Percentiles rank a stretch among this genome's conserved stretches.
These are phyloP conservation scores for Heliconius hewitsoni DNA, from an alignment of 1,140 invertebrate species.

Conservation along the genomic window DNA sequence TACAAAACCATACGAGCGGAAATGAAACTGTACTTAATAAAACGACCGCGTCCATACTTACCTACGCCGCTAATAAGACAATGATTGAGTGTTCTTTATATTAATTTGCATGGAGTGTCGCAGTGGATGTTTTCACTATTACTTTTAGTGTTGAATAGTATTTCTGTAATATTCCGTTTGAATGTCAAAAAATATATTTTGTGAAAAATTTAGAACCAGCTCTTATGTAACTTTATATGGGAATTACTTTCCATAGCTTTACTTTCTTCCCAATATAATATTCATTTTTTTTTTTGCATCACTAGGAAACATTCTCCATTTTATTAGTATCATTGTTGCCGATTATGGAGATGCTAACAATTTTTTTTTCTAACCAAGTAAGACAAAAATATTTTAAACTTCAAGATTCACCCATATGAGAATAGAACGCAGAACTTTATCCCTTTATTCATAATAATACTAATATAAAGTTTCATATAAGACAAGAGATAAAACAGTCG, in stretches of 20 bases:
- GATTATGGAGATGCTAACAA: too few species aligned
- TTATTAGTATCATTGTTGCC: too few species aligned
- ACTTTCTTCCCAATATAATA: background rate
- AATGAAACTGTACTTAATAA: constrained; percentile 48
- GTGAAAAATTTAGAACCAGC: background rate
- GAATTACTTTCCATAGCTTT: background rate
- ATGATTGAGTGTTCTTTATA: background rate
- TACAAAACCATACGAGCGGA: constrained; percentile 56
- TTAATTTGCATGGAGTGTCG: background rate
- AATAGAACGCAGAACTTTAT: too few species aligned
- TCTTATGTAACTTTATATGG: too few species aligned
- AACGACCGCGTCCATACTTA: background rate
- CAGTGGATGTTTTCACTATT: background rate
- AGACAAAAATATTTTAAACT: too few species aligned
- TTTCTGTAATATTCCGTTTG: background rate
- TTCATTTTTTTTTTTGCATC: too few species aligned
- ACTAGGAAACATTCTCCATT: background rate
- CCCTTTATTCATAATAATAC: too few species aligned
- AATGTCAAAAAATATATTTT: background rate
- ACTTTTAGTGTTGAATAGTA: background rate
- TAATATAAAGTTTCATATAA: background rate
- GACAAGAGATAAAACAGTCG: background rate
- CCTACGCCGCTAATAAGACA: background rate
- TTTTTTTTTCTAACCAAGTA: too few species aligned
- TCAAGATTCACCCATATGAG: too few species aligned